Evolutionary conservation across 23 tunicate genomes (phyloP), one percentile per base, ranked within the genome.

Genomic region (Halocynthia aurantium): DNA sequence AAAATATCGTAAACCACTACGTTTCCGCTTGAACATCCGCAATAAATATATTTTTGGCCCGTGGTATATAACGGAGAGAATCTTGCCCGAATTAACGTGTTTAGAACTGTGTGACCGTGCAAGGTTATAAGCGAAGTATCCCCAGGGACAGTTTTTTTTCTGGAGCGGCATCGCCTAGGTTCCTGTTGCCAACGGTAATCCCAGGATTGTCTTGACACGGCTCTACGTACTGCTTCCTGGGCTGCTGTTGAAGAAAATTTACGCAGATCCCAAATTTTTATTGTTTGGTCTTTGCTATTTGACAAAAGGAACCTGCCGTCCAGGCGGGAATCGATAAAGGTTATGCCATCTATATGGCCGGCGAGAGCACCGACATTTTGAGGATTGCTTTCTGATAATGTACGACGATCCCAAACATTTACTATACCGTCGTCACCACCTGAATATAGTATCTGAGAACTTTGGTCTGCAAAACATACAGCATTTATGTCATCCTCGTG

Each of bases 401-500:
- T 55, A 53, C 93, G 65, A 5, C 93, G 78, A 64, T 87, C 93
- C 93, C 93, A 87, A n/a, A 87, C 93, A 44, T 82, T 87, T 0
- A 87, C 78, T 75, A 87, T 67, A 53, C 93, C 93, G 77, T 87
- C 93, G 78, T 87, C 93, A 7, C 93, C 86, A 54, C 93, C 93
- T 44, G 93, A 87, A 72, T 82, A 87, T 10, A 87, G 44, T 61
- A 87, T 87, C 19, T 87, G 86, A 12, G 93, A 87, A 9, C 82
- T 22, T 17, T 82, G 65, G 63, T 87, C 93, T 11, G 93, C 93
- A 82, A 77, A 87, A 40, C 93, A 81, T 10, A 87, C 67, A 8
- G 93, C 93, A 77, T 87, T 87, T 8, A 87, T 55, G 64, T 87
- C 93, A 82, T 87, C 93, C 82, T 87, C 86, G 72, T 87, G 93